A percentile compares a stretch with the other conserved stretches of the same genome.
phyloP scores from a whole-genome alignment of 2,888 invertebrate genomes.

The Morinoia aosen region DNA sequence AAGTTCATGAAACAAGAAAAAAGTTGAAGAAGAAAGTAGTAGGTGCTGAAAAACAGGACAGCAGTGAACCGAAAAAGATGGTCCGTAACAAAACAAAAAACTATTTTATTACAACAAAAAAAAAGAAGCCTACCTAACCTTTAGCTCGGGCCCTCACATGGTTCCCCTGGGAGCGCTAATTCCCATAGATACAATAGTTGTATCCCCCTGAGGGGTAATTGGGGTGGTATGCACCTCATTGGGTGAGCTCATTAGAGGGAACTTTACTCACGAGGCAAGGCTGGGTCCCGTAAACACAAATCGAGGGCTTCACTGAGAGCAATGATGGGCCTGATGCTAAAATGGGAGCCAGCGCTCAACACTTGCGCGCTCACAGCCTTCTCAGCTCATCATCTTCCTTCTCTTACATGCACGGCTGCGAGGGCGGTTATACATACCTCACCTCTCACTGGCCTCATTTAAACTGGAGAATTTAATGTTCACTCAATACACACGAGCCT shows the following conservation, averaged over 20 bases:
- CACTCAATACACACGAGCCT: background rate
- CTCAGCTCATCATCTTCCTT: background rate
- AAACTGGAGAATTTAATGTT: background rate
- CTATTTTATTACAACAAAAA: no score
- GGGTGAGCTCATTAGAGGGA: conserved; percentile 22
- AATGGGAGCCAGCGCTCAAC: conserved; percentile 24
- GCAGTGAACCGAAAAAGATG: no score
- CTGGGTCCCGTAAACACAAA: conserved; percentile 10
- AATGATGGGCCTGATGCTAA: conserved; percentile 42
- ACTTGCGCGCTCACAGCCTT: background rate
- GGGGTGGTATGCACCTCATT: background rate
- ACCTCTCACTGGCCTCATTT: background rate
- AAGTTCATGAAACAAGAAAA: no score
- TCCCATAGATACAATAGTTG: no score
- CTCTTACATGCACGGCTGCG: background rate
- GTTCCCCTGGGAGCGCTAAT: no score
- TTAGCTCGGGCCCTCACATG: no score
- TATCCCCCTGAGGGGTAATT: no score
- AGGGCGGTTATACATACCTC: background rate
- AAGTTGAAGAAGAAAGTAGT: no score
- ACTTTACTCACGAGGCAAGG: conserved; percentile 18
- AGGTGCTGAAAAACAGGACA: no score
- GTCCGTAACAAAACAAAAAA: no score
- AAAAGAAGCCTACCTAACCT: no score
- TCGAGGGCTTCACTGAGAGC: conserved; percentile 35